phyloP scores from a whole-genome alignment of 2,888 invertebrate species.

The Microctonus hyperodae region DNA sequence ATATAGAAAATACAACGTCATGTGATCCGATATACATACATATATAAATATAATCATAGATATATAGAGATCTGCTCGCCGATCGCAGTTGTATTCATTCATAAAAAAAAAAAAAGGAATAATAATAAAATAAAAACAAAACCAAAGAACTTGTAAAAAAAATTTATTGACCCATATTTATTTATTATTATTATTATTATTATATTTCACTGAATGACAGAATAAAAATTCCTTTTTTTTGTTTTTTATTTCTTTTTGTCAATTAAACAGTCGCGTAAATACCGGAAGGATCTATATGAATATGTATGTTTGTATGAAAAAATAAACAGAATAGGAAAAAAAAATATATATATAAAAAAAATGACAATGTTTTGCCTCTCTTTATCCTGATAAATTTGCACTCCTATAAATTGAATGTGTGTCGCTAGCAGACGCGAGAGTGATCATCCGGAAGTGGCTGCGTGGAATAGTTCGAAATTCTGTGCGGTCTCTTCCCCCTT shows the following conservation, averaged over 20 bases:
- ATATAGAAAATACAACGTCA: background rate
- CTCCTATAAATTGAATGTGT: slow-evolving; percentile 12
- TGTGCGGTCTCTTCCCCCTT: background rate
- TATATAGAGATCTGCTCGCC: no score
- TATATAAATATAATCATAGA: background rate
- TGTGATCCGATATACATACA: background rate
- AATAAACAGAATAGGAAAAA: background rate
- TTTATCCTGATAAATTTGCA: slow-evolving; percentile 4
- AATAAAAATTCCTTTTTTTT: no score
- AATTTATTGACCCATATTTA: no score
- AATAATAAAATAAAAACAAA: no score
- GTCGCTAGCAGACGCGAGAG: slow-evolving; percentile 14
- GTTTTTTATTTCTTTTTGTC: background rate
- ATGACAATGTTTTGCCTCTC: background rate
- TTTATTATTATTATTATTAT: no score
- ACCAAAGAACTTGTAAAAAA: no score
- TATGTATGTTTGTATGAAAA: background rate
- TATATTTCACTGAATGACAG: no score
- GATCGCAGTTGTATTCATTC: no score
- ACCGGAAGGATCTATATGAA: background rate
- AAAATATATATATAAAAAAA: background rate
- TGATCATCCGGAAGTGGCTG: slow-evolving; percentile 24
- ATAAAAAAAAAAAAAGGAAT: no score
- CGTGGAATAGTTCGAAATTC: slow-evolving; percentile 23
- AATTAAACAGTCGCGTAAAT: background rate